Conservation (phyloP, 2,888 invertebrate species). For the Zaprionus bogoriensis region DNA sequence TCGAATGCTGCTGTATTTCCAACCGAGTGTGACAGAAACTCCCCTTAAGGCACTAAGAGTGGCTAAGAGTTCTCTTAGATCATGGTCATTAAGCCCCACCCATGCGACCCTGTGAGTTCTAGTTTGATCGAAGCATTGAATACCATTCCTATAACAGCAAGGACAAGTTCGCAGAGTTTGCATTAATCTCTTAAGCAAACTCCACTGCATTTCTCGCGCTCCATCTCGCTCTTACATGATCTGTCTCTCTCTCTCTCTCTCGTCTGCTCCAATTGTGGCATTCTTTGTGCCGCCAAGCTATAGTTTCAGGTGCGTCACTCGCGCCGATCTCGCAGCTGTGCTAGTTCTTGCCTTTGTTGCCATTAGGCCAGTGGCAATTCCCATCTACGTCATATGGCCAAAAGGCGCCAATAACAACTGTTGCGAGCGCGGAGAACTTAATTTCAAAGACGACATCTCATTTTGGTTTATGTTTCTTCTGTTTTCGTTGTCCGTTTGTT, state of each 20-base stretch:
- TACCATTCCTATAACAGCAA: too few species aligned
- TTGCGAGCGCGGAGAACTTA: conserved; percentile 26
- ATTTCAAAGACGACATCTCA: conserved; percentile 21
- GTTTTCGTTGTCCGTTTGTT: conserved; percentile 19
- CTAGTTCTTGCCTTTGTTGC: conserved; percentile 17
- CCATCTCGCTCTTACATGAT: neutral
- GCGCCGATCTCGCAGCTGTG: conserved; percentile 59
- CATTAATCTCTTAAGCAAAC: too few species aligned
- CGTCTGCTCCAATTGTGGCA: neutral
- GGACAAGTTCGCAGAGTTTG: too few species aligned
- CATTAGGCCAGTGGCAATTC: conserved; percentile 37
- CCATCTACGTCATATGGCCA: conserved; percentile 63
- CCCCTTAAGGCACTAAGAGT: too few species aligned
- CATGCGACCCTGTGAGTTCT: too few species aligned
- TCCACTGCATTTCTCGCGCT: too few species aligned
- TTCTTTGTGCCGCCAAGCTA: neutral
- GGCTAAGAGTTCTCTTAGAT: too few species aligned
- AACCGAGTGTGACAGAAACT: too few species aligned
- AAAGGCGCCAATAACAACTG: conserved; percentile 7
- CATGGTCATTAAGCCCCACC: too few species aligned
- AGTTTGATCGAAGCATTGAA: too few species aligned
- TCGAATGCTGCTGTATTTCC: too few species aligned
- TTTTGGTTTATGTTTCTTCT: conserved; percentile 17
- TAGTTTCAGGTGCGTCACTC: conserved; percentile 52
- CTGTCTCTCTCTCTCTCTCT: neutral